Base-by-base conservation (phyloP, 1,140 invertebrate species). In the Maconellicoccus hirsutus region DNA sequence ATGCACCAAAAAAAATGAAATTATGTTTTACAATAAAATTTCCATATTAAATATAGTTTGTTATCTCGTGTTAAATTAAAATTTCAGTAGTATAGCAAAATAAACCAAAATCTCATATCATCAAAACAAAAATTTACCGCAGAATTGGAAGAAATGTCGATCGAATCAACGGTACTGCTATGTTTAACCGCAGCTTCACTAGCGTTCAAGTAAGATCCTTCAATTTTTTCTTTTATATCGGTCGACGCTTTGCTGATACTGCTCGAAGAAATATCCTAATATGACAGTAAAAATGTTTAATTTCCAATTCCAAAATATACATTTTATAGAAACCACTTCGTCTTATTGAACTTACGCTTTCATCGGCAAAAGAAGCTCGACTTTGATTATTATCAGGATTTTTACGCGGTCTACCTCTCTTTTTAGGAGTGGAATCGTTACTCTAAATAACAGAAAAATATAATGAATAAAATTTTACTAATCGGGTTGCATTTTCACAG, bases 401-500 rank as follows among this genome's bases (percentile, higher is more conserved):
- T 26, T 66, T 66, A 14, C 61, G 61, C 1, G 61, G 61, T 10
- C 61, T 23, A 23, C 61, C 61, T 66, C 61, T 66, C 16, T 66
- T 66, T 26, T 16, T 66, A 23, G 25, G 22, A 66, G 61, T 8
- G 3, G 12, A 3, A 52, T 52, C 42, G 25, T 10, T 25, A 25
- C 16, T 66, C 61, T 26, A 66, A 23, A 6, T 4, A 66, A 66
- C 10, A 66, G 25, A 23, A 25, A 66, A 66, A 23, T 8, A 66
- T 23, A 66, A 14, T 14, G 4, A 66, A 66, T 23, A 66, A 66
- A 23, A 23, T 16, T 26, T 66, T 16, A 8, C 22, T 10, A 66
- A 66, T 2, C 10, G 25, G 4, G 25, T 23, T 12, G 22, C 7
- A 25, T 25, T 23, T 8, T 52, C 6, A 52, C 29, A 33, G 3